Conservation (phyloP, 2,888 invertebrate genomes). For the Calameuta pallipes region DNA sequence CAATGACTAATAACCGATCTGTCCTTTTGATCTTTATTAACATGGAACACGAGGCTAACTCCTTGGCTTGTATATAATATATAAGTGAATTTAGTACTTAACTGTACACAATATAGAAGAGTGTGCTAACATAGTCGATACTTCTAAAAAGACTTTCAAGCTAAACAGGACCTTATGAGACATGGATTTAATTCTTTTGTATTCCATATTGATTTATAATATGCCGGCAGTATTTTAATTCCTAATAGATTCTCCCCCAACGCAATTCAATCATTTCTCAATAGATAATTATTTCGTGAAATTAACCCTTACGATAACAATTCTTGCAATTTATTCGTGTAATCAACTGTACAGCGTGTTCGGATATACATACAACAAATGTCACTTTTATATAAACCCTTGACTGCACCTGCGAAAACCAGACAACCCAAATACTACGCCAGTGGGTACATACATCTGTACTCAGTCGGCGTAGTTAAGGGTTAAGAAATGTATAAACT, state of each 20-base stretch:
- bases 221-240: neutral
- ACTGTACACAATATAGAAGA: neutral
- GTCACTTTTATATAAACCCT: neutral
- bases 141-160: neutral
- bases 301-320: neutral
- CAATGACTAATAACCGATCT: constrained; percentile 3
- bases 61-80: neutral
- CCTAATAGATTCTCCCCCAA: neutral
- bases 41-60: neutral
- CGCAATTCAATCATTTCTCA: neutral
- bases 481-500: neutral
- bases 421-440: too few species aligned
- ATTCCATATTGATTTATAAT: neutral
- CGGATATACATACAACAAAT: neutral
- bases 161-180: neutral
- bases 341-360: neutral
- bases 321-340: neutral
- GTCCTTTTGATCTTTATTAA: neutral
- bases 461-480: too few species aligned
- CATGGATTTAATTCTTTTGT: neutral
- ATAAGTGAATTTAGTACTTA: neutral
- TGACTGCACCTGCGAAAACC: too few species aligned
- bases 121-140: neutral
- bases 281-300: neutral
- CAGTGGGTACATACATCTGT: too few species aligned